Evolutionary conservation across 2,797 vertebrate genomes (phyloP).

Genomic region (Chelmon rostratus): DNA sequence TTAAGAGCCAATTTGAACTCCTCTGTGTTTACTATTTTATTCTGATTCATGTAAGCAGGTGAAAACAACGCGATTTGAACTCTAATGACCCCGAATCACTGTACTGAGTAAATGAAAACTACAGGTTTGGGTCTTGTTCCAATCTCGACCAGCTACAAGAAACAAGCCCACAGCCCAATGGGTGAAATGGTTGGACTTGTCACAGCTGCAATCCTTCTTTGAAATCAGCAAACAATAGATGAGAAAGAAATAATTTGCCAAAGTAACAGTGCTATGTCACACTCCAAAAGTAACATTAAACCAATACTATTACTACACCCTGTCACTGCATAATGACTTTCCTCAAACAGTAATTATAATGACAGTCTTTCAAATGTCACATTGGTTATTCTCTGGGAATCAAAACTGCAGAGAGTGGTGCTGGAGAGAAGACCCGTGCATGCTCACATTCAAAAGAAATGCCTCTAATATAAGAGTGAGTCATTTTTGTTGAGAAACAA

Average conservation of each 20-base stretch:
- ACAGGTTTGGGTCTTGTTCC: conserved; percentile 1
- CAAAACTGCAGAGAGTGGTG: conserved; percentile 19
- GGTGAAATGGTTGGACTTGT: too few species aligned
- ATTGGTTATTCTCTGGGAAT: conserved; percentile 18
- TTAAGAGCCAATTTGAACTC: background rate
- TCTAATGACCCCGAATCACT: conserved; percentile 4
- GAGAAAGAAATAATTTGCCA: conserved; percentile 34
- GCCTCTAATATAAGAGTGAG: conserved; percentile 13
- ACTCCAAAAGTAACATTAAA: conserved; percentile 46
- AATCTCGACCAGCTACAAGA: background rate
- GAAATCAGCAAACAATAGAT: conserved; percentile 31
- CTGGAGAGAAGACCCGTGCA: conserved; percentile 6
- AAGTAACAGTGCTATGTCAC: conserved; percentile 39
- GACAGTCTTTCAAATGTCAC: conserved; percentile 58
- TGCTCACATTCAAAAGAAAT: conserved; percentile 20
- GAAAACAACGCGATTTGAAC: conserved; percentile 6
- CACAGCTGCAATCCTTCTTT: conserved; percentile 26
- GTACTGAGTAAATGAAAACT: background rate
- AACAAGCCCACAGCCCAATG: background rate
- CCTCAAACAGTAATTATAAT: conserved; percentile 52
- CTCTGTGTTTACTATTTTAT: background rate
- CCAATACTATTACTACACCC: conserved; percentile 40
- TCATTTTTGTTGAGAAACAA: conserved; percentile 24
- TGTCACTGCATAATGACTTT: conserved; percentile 38
- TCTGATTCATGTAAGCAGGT: conserved; percentile 4